These are phyloP conservation scores for Acanthisitta chloris DNA, from an alignment of 2,113 vertebrate genomes.

Conservation along the genomic window DNA sequence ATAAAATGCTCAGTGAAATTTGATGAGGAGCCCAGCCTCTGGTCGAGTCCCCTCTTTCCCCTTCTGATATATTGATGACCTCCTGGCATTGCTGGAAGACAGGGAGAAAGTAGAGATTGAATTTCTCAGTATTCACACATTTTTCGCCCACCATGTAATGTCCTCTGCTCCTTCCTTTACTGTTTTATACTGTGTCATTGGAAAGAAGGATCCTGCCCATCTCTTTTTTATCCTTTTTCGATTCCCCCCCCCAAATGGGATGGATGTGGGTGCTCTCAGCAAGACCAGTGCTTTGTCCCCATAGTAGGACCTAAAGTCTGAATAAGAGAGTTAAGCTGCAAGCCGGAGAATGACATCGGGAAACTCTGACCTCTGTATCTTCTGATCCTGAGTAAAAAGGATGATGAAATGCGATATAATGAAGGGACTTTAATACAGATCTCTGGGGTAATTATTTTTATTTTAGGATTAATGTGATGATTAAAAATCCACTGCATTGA, in stretches of 20 bases:
- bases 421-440: constrained; percentile 21
- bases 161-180: neutral
- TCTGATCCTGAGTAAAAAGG: neutral
- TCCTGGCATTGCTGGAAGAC: neutral
- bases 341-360: neutral
- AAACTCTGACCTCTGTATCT: neutral
- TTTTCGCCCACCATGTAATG: neutral
- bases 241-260: neutral
- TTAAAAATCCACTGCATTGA: constrained; percentile 37
- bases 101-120: neutral
- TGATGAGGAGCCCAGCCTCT: neutral
- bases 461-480: constrained; percentile 59
- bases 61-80: neutral
- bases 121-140: neutral
- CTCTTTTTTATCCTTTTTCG: fast-evolving
- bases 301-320: neutral
- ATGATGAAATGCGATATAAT: constrained; percentile 48
- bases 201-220: neutral
- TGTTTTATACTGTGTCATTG: neutral
- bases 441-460: constrained; percentile 63
- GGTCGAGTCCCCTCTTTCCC: neutral
- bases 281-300: neutral
- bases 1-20: neutral
- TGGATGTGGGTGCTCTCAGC: neutral
- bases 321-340: neutral